Evolutionary conservation across 2,797 vertebrate genomes (phyloP).

Genomic region (Bucorvus abyssinicus): DNA sequence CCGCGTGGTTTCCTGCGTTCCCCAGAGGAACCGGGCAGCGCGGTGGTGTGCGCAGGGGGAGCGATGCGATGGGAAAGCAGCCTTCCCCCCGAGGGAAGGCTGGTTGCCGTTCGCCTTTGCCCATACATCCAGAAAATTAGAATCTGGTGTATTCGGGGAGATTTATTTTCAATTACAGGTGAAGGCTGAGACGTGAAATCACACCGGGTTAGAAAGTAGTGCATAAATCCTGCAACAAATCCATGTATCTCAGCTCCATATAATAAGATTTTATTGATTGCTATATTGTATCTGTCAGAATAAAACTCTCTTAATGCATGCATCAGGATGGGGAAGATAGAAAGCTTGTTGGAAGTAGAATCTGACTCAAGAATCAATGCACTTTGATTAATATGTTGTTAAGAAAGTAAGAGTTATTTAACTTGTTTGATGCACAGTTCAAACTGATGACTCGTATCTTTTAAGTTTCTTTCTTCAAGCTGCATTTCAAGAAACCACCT

Average conservation of each 20-base stretch:
- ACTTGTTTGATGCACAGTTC: constrained; percentile 55
- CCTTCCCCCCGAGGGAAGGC: neutral
- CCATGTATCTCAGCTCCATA: constrained; percentile 62
- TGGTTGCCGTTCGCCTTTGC: neutral
- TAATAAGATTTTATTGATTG: constrained; percentile 70
- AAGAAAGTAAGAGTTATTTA: constrained; percentile 70
- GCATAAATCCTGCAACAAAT: constrained; percentile 64
- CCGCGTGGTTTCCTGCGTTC: neutral
- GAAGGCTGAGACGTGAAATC: constrained; percentile 62
- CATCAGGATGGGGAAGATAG: constrained; percentile 49
- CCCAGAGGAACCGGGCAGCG: neutral
- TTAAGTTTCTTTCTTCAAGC: constrained; percentile 19
- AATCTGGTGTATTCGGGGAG: constrained; percentile 46
- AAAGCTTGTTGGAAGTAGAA: constrained; percentile 43
- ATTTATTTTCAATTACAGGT: constrained; percentile 75
- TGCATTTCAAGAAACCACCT: neutral
- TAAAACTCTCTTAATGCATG: constrained; percentile 65
- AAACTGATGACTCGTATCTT: constrained; percentile 39
- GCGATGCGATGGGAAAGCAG: neutral
- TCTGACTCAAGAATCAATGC: constrained; percentile 52
- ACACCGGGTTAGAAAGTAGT: constrained; percentile 26
- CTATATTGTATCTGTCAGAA: constrained; percentile 69
- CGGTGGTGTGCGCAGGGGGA: neutral
- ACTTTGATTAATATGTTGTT: constrained; percentile 66
- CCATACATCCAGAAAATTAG: constrained; percentile 43